Evolutionary conservation across 2,888 invertebrate species (phyloP), one percentile per base, ranked within the genome.

Genomic region (Schizotus pectinicornis): DNA sequence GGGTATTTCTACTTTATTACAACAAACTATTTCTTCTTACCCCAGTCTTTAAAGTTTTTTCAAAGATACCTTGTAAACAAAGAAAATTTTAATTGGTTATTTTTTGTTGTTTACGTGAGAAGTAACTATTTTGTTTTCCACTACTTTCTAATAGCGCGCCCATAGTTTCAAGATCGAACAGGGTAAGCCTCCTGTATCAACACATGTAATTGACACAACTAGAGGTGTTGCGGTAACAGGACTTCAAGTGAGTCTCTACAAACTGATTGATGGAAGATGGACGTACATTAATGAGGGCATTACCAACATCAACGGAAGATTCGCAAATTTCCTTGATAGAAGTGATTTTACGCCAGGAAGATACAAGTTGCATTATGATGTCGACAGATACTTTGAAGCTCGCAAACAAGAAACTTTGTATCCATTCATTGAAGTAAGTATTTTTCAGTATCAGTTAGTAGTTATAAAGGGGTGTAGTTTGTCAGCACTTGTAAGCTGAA

Each of bases 291-390:
- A 87, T 70, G 85, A 84, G 67, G 82, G 83, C 1, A 71, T 77
- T 47, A 91, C 91, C 0, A 85, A 86, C 67, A 72, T 79, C 1
- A 88, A 89, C 72, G 92, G 93, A 0, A 81, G 89, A 43, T 85
- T 86, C 58, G 81, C 81, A 12, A 86, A 87, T 65, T 85, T 92
- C 7, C 79, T 88, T 7, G 81, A 85, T 1, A 78, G 78, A 51
- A 81, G 82, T 0, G 83, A 85, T 9, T 87, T 90, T 77, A 80
- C 83, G 0, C 80, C 81, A 6, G 92, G 91, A 2, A 84, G 86
- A 14, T 92, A 92, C 73, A 92, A 91, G 73, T 76, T 93, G 35
- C 85, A 86, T 71, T 92, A 89, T 69, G 88, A 91, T 73, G 87
- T 89, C 0, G 86, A 85, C 43, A 83, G 86, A 61, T 92, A 92